Evolutionary conservation across 2,888 invertebrate genomes (phyloP).

Genomic region (Phalera bucephala): DNA sequence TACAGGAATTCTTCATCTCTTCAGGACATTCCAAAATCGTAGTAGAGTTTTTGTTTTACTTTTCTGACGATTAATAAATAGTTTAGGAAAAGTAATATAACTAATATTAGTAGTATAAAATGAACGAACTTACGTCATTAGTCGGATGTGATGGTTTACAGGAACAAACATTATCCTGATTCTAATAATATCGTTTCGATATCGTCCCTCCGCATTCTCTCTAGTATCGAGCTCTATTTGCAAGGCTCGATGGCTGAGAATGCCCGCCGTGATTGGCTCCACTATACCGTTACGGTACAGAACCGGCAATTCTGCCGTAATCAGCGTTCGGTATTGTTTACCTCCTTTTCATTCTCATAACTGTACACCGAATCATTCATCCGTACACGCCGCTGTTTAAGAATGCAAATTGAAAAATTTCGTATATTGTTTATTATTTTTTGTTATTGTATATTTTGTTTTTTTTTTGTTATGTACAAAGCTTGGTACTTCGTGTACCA

Average conservation of each 20-base stretch:
- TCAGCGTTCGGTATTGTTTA: conserved; percentile 51
- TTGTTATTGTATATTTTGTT: too few relatives aligned
- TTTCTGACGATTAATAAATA: too few relatives aligned
- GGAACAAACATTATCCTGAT: too few relatives aligned
- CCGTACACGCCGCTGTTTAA: conserved; percentile 5
- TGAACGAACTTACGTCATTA: too few relatives aligned
- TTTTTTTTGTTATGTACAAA: too few relatives aligned
- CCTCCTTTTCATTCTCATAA: conserved; percentile 29
- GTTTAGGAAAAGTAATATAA: too few relatives aligned
- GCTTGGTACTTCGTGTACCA: too few relatives aligned
- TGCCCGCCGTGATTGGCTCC: conserved; percentile 50
- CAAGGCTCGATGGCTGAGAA: conserved; percentile 45
- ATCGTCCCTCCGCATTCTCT: conserved; percentile 11
- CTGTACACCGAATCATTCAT: conserved; percentile 22
- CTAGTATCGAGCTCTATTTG: conserved; percentile 37
- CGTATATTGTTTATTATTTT: background rate
- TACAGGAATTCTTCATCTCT: too few relatives aligned
- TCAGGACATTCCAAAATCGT: too few relatives aligned
- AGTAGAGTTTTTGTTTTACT: too few relatives aligned
- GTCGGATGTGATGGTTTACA: too few relatives aligned
- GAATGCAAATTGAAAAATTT: conserved; percentile 7
- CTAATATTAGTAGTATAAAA: too few relatives aligned
- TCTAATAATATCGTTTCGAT: conserved; percentile 16
- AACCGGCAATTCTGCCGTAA: conserved; percentile 48
- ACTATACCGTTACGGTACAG: conserved; percentile 36